Base-by-base conservation (phyloP, 2,113 vertebrate species). In the Herpetotheres cachinnans region DNA sequence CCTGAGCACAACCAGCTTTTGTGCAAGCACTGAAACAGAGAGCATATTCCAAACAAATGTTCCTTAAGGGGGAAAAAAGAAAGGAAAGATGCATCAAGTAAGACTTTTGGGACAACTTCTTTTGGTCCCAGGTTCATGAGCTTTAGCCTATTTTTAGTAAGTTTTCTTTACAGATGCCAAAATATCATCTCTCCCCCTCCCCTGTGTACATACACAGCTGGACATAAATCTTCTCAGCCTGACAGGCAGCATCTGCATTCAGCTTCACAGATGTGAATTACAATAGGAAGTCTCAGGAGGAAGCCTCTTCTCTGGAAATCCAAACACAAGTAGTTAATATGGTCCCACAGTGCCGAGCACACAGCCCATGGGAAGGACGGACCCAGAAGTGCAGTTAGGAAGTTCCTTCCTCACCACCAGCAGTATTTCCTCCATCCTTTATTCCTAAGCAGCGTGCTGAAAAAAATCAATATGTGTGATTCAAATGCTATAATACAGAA, bases 101-200 rank as follows among this genome's bases (percentile, higher is more conserved):
- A 74, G 63, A 63, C 65, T 55, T 78, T 9, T 3, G 34, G 38
- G n/a, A 89, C 32, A 85, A 54, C 46, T n/a, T 11, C 74, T 71
- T 94, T 36, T 70, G 63, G 50, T 84, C 36, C 42, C 0, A 0
- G 36, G 17, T 50, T 73, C 34, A 46, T 1, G 5, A 16, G 42
- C 63, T 67, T 89, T 26, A 74, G 50, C 20, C 50, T 94, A 63
- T 84, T 96, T 91, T 89, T 56, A 83, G 29, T 29, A 90, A 82
- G 42, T 8, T 69, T 55, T 44, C 59, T 90, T 65, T 71, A 72
- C n/a, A 71, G 40, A 70, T 15, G 50, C 66, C 83, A 81, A 94
- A 94, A 72, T 30, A 81, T 69, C 34, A 66, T 42, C 58, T 65
- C 15, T 84, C 29, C 56, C 6, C 3, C 29, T 29, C 84, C 7